A percentile compares a stretch with the other conserved stretches of the same genome.
These are phyloP conservation scores for Harpagifer antarcticus DNA, from an alignment of 2,797 vertebrate species.

Conservation along the genomic window DNA sequence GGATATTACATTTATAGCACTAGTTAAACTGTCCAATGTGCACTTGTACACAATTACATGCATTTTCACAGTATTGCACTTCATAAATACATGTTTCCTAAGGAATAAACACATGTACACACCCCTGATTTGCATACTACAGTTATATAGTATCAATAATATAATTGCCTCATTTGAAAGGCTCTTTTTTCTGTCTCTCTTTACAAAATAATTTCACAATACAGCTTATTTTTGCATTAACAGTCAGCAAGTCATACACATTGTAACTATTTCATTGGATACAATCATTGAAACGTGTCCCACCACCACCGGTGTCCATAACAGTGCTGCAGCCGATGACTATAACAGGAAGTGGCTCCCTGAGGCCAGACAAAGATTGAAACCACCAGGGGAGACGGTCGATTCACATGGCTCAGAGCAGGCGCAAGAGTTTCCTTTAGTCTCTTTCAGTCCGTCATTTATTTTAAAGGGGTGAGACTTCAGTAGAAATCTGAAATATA, in stretches of 20 bases:
- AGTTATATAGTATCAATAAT: conserved; percentile 47
- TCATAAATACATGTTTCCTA: conserved; percentile 55
- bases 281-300: conserved; percentile 60
- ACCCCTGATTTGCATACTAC: conserved; percentile 61
- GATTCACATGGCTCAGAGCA: conserved; percentile 56
- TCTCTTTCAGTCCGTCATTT: conserved; percentile 47
- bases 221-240: conserved; percentile 77
- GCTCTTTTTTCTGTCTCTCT: conserved; percentile 14
- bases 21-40: conserved; percentile 52
- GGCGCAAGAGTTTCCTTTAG: conserved; percentile 40
- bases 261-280: conserved; percentile 55
- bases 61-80: conserved; percentile 62
- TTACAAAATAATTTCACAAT: conserved; percentile 58
- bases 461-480: conserved; percentile 39
- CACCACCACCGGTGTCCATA: conserved; percentile 48
- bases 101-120: conserved; percentile 62
- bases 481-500: conserved; percentile 48
- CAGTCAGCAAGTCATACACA: conserved; percentile 79
- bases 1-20: conserved; percentile 43
- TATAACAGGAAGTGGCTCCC: conserved; percentile 49
- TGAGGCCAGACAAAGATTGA: conserved; percentile 39
- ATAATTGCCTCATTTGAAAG: conserved; percentile 39
- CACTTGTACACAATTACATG: conserved; percentile 65
- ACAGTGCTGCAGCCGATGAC: conserved; percentile 76
- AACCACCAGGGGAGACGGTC: conserved; percentile 34